phyloP scores from a whole-genome alignment of 2,888 invertebrate genomes.

The Eristalis tenax region DNA sequence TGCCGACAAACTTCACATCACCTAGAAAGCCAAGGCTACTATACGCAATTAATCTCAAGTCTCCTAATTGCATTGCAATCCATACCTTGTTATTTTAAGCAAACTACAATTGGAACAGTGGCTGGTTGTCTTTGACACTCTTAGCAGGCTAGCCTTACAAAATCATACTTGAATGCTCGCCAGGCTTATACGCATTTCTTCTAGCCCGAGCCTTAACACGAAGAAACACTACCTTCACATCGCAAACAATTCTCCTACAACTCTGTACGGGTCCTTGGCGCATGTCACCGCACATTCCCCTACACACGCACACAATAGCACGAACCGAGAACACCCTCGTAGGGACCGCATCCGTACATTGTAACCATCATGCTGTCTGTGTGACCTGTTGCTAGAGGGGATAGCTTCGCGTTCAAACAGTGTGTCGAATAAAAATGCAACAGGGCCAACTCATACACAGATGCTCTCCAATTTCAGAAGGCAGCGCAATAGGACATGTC shows the following conservation, averaged over 20 bases:
- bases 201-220: background rate
- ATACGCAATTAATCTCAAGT: too few relatives aligned
- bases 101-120: too few relatives aligned
- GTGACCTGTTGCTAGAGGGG: slow-evolving; percentile 71
- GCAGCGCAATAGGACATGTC: background rate
- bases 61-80: background rate
- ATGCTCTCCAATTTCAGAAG: background rate
- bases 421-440: slow-evolving; percentile 54
- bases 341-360: slow-evolving; percentile 15
- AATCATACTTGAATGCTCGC: background rate
- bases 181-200: background rate
- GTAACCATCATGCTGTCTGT: slow-evolving; percentile 16
- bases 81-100: background rate
- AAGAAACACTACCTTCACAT: background rate
- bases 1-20: too few relatives aligned
- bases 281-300: slow-evolving; percentile 57
- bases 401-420: background rate
- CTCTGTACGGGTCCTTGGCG: slow-evolving; percentile 7
- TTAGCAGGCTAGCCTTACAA: background rate
- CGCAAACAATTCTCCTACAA: slow-evolving; percentile 50
- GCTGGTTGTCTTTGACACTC: background rate
- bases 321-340: background rate
- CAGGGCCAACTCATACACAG: slow-evolving; percentile 37
- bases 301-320: slow-evolving; percentile 16
- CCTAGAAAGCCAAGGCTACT: too few relatives aligned